phyloP scores from a whole-genome alignment of 2,797 vertebrate genomes.

The Acanthurus leucopareius region DNA sequence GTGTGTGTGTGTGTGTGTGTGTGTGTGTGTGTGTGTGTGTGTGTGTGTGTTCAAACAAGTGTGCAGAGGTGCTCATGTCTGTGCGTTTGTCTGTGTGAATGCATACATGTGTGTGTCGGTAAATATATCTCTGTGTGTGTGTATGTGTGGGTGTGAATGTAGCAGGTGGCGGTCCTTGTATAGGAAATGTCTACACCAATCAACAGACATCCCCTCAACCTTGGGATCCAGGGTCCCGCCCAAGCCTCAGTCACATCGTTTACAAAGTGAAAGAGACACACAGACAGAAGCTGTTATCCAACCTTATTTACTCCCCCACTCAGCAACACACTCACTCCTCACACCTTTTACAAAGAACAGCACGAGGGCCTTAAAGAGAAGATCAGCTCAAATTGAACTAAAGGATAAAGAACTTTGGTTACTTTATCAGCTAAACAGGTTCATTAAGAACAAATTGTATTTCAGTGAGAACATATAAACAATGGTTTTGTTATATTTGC shows the following conservation, averaged over 20 bases:
- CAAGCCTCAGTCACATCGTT: slow-evolving; percentile 72
- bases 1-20: slow-evolving; percentile 30
- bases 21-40: slow-evolving; percentile 21
- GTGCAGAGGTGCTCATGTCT: not conserved
- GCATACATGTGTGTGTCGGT: slow-evolving; percentile 27
- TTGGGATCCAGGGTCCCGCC: slow-evolving; percentile 78
- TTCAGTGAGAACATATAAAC: slow-evolving; percentile 1
- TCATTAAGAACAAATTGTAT: slow-evolving; percentile 13
- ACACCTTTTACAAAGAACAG: slow-evolving; percentile 26
- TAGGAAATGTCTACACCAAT: slow-evolving; percentile 85
- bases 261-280: slow-evolving; percentile 82
- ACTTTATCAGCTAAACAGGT: slow-evolving; percentile 14
- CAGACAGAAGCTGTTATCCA: slow-evolving; percentile 83
- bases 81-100: slow-evolving; percentile 18
- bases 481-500: not conserved
- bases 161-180: slow-evolving; percentile 80
- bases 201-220: slow-evolving; percentile 83
- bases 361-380: slow-evolving; percentile 26
- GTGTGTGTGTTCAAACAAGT: not conserved
- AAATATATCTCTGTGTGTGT: slow-evolving; percentile 41
- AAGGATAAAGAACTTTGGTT: not conserved
- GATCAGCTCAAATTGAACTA: slow-evolving; percentile 18
- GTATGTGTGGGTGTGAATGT: slow-evolving; percentile 44
- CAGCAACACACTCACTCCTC: slow-evolving; percentile 52
- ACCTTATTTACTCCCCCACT: slow-evolving; percentile 81